phyloP scores from a whole-genome alignment of 1,140 invertebrate species.

The Leptoteleia sp. region DNA sequence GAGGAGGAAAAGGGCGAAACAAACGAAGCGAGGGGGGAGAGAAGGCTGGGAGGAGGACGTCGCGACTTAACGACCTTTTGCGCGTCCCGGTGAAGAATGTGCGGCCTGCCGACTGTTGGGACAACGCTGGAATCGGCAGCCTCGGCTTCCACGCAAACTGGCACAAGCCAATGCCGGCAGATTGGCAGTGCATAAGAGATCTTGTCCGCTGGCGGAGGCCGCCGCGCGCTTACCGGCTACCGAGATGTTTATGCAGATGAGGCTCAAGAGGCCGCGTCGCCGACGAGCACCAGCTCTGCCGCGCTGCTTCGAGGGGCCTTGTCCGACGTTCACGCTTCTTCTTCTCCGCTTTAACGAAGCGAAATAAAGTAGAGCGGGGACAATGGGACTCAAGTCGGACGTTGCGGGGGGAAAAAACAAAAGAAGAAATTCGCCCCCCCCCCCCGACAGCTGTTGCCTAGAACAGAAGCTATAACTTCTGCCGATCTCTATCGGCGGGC shows the following conservation, averaged over 20 bases:
- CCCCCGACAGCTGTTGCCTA: constrained; percentile 41
- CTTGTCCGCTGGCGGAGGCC: constrained; percentile 48
- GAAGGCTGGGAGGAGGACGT: constrained; percentile 18
- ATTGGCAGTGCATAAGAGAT: constrained; percentile 62
- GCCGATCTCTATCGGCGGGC: constrained; percentile 19
- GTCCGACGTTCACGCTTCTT: constrained; percentile 53
- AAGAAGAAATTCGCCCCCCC: constrained; percentile 47
- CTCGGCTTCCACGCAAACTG: constrained; percentile 55
- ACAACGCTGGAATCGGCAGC: constrained; percentile 45
- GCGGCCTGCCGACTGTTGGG: constrained; percentile 46
- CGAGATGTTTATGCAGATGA: constrained; percentile 68
- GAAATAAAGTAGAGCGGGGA: constrained; percentile 69
- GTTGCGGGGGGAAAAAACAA: no score
- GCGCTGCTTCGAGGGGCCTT: constrained; percentile 17
- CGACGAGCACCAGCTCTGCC: constrained; percentile 50
- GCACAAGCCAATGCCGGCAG: constrained; percentile 52
- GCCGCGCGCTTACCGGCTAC: constrained; percentile 61
- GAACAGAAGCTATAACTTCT: constrained; percentile 32
- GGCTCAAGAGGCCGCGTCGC: constrained; percentile 47
- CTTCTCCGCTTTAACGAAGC: constrained; percentile 57
- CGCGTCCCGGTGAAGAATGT: constrained; percentile 65
- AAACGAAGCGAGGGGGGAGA: constrained; percentile 12
- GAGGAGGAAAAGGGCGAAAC: constrained; percentile 2
- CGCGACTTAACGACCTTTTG: constrained; percentile 65
- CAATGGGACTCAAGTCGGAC: constrained; percentile 46